Evolutionary conservation across 2,113 vertebrate genomes (phyloP).

Genomic region (Pollachius pollachius): DNA sequence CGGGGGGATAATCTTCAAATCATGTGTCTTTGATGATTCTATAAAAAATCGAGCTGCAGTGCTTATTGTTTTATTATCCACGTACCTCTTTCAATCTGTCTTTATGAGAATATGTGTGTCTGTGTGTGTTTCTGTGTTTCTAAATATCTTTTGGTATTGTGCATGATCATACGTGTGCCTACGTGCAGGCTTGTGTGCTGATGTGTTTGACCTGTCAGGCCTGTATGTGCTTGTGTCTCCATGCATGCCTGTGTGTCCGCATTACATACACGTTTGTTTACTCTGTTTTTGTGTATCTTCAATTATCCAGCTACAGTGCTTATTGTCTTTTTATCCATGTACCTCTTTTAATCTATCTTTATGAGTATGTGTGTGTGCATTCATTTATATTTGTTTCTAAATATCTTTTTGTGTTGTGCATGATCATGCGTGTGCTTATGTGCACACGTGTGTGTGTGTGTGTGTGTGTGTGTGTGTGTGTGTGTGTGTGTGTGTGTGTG

Average conservation of each 20-base stretch:
- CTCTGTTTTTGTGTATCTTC: no score
- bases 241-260: no score
- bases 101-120: no score
- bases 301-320: conserved; percentile 12
- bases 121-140: conserved; percentile 22
- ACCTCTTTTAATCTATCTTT: no score
- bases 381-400: conserved; percentile 21
- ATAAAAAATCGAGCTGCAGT: conserved; percentile 33
- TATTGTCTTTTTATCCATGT: no score
- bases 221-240: no score
- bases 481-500: conserved; percentile 41
- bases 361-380: conserved; percentile 24
- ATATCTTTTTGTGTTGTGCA: conserved; percentile 44
- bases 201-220: no score
- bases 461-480: conserved; percentile 17
- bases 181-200: conserved; percentile 27
- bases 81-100: no score
- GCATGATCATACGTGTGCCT: conserved; percentile 31
- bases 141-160: conserved; percentile 44
- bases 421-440: conserved; percentile 37
- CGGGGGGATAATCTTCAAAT: conserved; percentile 57
- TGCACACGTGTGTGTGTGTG: no score
- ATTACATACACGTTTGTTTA: no score
- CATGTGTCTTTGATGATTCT: conserved; percentile 50
- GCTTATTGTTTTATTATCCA: no score